phyloP scores from a whole-genome alignment of 1,140 invertebrate species.

The Centruroides sculpturatus region DNA sequence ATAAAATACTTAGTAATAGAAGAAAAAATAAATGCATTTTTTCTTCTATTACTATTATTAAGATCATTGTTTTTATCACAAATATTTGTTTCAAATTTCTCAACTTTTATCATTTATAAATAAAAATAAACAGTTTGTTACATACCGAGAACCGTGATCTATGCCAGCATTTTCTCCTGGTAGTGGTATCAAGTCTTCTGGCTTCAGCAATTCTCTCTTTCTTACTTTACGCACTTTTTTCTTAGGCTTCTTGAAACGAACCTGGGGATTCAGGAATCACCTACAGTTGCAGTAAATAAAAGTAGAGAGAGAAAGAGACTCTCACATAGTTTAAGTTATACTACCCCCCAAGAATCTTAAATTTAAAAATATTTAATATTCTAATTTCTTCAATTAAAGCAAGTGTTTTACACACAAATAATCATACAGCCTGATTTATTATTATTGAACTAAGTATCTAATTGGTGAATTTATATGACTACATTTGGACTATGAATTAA shows the following conservation, averaged over 20 bases:
- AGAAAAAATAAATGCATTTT: no score
- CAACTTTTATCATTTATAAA: no score
- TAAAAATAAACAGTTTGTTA: no score
- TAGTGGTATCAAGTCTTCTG: constrained; percentile 39
- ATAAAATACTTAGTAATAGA: no score
- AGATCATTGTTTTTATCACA: no score
- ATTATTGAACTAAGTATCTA: no score
- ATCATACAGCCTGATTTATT: no score
- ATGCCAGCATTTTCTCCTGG: constrained; percentile 21
- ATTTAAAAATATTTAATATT: background rate
- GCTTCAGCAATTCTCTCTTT: constrained; percentile 35
- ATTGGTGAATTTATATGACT: no score
- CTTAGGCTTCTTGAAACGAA: constrained; percentile 85
- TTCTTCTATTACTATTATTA: no score
- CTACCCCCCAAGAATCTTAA: background rate
- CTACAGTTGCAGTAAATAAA: constrained; percentile 15
- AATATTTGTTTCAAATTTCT: no score
- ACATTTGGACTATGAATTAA: no score
- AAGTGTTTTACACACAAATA: no score
- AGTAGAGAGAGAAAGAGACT: constrained; percentile 7
- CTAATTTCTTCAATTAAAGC: background rate
- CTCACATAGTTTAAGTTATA: background rate
- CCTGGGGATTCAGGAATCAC: constrained; percentile 27
- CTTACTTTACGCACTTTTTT: constrained; percentile 45
- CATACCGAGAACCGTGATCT: constrained; percentile 22